These are phyloP conservation scores for Drosophila leontia DNA, from an alignment of 1,140 invertebrate genomes.

Conservation along the genomic window DNA sequence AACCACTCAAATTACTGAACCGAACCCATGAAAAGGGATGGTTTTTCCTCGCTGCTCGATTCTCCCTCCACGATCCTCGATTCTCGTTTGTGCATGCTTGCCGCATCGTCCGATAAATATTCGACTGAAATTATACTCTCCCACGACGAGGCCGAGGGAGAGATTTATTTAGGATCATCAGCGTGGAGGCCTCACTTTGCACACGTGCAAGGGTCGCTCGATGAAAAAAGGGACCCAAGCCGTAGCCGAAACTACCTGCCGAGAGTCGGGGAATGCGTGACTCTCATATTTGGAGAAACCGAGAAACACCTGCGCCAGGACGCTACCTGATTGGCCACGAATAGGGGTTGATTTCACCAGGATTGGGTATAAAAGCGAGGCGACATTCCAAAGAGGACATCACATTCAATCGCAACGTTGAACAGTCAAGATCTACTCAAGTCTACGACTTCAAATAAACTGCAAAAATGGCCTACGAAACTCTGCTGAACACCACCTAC, in stretches of 20 bases:
- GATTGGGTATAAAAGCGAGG: conserved; percentile 50
- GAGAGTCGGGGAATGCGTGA: conserved; percentile 53
- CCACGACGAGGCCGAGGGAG: conserved; percentile 56
- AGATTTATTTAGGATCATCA: conserved; percentile 52
- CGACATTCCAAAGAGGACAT: conserved; percentile 34
- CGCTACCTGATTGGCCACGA: conserved; percentile 51
- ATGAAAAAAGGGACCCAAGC: conserved; percentile 5
- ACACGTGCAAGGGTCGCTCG: conserved; percentile 61
- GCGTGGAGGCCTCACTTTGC: conserved; percentile 35
- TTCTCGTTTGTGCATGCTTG: conserved; percentile 44
- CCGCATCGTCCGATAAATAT: conserved; percentile 59
- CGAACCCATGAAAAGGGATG: conserved; percentile 38
- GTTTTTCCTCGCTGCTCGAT: background rate
- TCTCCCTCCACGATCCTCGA: background rate
- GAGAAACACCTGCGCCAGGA: conserved; percentile 58
- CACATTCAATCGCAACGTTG: conserved; percentile 43
- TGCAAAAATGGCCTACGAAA: conserved; percentile 57
- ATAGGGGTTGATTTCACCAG: conserved; percentile 47
- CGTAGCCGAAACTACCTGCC: conserved; percentile 49
- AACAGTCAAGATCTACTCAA: conserved; percentile 22
- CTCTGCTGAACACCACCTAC: conserved; percentile 35
- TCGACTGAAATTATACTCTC: conserved; percentile 65
- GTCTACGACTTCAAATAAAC: conserved; percentile 4
- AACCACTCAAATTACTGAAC: conserved; percentile 53
- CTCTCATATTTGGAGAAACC: conserved; percentile 36